phyloP scores from a whole-genome alignment of 2,888 invertebrate genomes.

The Tenodera sinensis region DNA sequence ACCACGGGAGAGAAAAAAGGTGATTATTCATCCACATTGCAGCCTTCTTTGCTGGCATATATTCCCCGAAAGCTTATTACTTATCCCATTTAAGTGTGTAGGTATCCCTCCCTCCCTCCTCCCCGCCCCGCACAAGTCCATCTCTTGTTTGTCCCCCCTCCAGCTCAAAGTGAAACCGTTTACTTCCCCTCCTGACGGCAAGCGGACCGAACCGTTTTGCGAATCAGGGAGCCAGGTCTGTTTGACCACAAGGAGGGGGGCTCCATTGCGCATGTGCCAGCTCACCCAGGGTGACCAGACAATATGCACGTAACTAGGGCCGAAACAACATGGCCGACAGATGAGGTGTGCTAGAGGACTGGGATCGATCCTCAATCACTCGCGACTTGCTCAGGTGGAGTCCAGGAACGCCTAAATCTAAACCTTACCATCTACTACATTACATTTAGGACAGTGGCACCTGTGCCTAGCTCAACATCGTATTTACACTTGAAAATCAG shows the following conservation, averaged over 20 bases:
- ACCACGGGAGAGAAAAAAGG: neutral
- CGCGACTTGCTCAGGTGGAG: no score
- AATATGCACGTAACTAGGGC: conserved; percentile 20
- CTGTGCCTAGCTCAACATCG: no score
- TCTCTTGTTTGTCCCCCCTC: neutral
- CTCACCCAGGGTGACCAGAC: conserved; percentile 20
- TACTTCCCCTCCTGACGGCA: neutral
- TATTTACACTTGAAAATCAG: no score
- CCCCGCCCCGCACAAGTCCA: neutral
- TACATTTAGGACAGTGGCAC: no score
- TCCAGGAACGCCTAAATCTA: no score
- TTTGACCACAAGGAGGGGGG: conserved; percentile 24
- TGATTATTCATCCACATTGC: neutral
- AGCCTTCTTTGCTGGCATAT: neutral
- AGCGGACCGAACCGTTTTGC: conserved; percentile 18
- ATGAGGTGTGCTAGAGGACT: neutral
- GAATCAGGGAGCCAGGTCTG: conserved; percentile 23
- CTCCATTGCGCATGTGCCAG: conserved; percentile 3
- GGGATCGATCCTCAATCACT: no score
- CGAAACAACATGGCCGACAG: conserved; percentile 29
- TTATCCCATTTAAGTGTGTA: neutral
- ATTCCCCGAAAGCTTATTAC: conserved; percentile 6
- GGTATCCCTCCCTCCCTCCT: neutral
- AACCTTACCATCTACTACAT: no score
- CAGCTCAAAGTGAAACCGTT: conserved; percentile 1